Conservation (phyloP, 2,113 vertebrate species). For the Psilopogon haemacephalus region DNA sequence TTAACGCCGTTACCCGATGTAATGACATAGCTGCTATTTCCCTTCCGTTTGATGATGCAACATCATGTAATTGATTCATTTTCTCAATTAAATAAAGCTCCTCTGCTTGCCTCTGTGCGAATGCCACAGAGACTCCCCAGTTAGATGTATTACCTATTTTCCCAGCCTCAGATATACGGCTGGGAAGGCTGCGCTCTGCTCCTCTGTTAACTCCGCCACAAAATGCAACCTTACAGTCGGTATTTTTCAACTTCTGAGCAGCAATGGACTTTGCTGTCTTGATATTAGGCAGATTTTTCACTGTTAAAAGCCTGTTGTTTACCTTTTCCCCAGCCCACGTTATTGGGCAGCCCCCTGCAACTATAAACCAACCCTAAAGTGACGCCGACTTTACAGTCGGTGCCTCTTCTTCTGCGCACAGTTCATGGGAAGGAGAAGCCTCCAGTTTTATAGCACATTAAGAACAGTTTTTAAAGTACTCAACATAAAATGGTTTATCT, state of each 20-base stretch:
- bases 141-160: conserved; percentile 67
- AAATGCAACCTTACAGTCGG: conserved; percentile 30
- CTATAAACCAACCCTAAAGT: conserved; percentile 63
- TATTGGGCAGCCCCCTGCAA: neutral
- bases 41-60: conserved; percentile 69
- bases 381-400: conserved; percentile 26
- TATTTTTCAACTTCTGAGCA: conserved; percentile 69
- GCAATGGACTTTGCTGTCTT: conserved; percentile 42
- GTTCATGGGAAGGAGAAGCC: conserved; percentile 67
- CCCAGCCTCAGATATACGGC: conserved; percentile 60
- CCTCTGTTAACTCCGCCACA: conserved; percentile 67
- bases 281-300: conserved; percentile 81
- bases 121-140: conserved; percentile 58
- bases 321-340: conserved; percentile 66
- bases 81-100: conserved; percentile 82
- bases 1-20: conserved; percentile 61
- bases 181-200: conserved; percentile 47
- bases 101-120: conserved; percentile 53
- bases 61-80: conserved; percentile 80
- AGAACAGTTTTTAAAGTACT: conserved; percentile 8
- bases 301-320: conserved; percentile 66
- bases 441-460: conserved; percentile 35
- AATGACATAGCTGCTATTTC: conserved; percentile 67
- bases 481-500: neutral
- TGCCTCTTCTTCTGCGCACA: conserved; percentile 59